These are phyloP conservation scores for Sinelater perroti DNA, from an alignment of 2,888 invertebrate genomes.

Conservation along the genomic window DNA sequence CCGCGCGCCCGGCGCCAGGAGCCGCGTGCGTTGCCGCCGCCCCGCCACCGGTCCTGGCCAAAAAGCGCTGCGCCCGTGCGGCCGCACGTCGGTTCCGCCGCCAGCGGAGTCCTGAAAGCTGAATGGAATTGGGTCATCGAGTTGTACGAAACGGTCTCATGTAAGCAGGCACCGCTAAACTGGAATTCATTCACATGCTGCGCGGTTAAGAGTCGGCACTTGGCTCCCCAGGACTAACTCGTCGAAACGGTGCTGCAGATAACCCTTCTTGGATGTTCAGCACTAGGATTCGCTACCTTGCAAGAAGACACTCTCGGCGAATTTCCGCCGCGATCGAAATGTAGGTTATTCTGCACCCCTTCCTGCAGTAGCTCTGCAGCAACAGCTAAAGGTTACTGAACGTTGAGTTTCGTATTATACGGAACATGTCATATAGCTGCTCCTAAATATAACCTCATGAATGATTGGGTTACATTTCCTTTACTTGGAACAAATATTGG, in stretches of 20 bases:
- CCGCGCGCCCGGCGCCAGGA: conserved; percentile 16
- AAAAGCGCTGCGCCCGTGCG: neutral
- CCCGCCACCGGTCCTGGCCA: conserved; percentile 6
- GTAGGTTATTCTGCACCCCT: conserved; percentile 16
- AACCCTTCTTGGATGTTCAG: too few species aligned
- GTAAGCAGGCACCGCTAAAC: neutral
- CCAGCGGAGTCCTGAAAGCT: conserved; percentile 18
- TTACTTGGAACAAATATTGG: too few species aligned
- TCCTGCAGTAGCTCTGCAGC: conserved; percentile 13
- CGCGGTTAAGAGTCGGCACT: too few species aligned
- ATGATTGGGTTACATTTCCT: too few species aligned
- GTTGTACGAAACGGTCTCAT: conserved; percentile 8
- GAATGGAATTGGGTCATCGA: conserved; percentile 38
- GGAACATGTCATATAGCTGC: too few species aligned
- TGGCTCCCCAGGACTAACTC: too few species aligned
- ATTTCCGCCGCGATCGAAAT: conserved; percentile 12
- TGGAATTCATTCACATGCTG: too few species aligned
- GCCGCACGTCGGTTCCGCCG: conserved; percentile 5
- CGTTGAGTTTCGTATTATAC: too few species aligned
- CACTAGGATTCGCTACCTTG: conserved; percentile 5
- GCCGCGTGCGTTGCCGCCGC: conserved; percentile 10
- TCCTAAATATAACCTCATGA: too few species aligned
- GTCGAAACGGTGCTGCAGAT: too few species aligned
- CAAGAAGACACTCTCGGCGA: conserved; percentile 9
- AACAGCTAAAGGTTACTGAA: too few species aligned